Percentiles rank a stretch among this genome's conserved stretches.
Evolutionary conservation across 2,113 vertebrate genomes (phyloP).

Genomic region (Elachura formosa): DNA sequence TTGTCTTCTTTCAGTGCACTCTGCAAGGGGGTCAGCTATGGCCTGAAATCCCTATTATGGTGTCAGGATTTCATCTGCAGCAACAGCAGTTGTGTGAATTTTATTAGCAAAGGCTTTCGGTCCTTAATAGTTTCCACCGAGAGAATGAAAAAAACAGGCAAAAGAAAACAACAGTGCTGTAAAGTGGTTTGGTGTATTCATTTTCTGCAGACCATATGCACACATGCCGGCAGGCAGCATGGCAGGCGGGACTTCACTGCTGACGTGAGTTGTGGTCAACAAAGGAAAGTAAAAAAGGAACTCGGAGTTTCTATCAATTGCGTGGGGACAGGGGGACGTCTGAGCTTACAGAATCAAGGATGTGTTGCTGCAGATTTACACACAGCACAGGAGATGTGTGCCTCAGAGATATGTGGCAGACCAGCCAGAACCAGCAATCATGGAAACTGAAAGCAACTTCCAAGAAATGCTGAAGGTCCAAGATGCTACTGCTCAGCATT

Average conservation of each 20-base stretch:
- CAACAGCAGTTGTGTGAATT: constrained; percentile 37
- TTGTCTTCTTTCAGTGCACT: neutral
- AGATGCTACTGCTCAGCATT: neutral
- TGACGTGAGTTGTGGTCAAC: constrained; percentile 55
- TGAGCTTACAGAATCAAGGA: constrained; percentile 54
- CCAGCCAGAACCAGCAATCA: neutral
- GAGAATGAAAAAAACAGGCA: neutral
- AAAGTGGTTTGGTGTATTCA: constrained; percentile 53
- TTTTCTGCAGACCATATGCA: constrained; percentile 47
- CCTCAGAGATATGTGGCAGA: neutral
- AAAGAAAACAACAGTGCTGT: constrained; percentile 47
- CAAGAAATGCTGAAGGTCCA: neutral
- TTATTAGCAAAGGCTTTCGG: constrained; percentile 32
- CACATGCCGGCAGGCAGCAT: neutral
- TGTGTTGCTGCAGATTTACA: constrained; percentile 52
- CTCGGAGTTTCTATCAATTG: constrained; percentile 29
- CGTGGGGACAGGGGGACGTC: neutral
- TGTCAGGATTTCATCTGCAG: constrained; percentile 7
- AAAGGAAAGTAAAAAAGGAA: constrained; percentile 61
- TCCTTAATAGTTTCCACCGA: constrained; percentile 31
- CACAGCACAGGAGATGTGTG: constrained; percentile 11
- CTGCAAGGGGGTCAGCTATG: neutral
- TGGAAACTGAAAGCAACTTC: constrained; percentile 37
- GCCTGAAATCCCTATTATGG: neutral
- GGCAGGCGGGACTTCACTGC: constrained; percentile 22